A percentile compares a stretch with the other conserved stretches of the same genome.
Conservation (phyloP, 2,113 vertebrate genomes). For the Ovibos moschatus region DNA sequence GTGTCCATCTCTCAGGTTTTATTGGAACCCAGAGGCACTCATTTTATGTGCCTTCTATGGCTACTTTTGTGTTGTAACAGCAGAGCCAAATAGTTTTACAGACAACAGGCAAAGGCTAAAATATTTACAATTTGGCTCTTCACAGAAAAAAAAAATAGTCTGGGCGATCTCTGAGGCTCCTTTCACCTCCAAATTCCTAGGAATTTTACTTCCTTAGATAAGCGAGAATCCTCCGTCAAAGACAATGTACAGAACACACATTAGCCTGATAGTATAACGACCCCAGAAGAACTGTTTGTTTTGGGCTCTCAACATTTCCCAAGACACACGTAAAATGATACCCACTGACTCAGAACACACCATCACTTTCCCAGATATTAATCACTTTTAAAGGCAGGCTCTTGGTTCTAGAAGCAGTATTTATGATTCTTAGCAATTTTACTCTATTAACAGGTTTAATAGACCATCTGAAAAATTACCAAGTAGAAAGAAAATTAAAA, state of each 20-base stretch:
- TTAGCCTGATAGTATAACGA: background rate
- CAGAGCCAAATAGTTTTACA: background rate
- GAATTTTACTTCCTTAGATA: background rate
- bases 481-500: constrained; percentile 2
- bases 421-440: background rate
- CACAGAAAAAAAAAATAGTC: background rate
- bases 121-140: background rate
- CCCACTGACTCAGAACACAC: background rate
- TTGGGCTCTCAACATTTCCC: background rate
- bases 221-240: background rate
- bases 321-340: background rate
- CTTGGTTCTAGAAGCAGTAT: background rate
- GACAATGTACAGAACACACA: background rate
- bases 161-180: background rate
- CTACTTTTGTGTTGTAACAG: background rate
- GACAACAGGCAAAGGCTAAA: background rate
- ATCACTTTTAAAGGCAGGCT: background rate
- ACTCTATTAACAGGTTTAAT: background rate
- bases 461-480: background rate
- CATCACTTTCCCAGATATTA: background rate
- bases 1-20: background rate
- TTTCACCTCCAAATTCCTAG: background rate
- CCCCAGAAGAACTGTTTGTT: background rate
- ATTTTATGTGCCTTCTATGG: rapidly evolving
- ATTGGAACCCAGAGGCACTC: background rate